Evolutionary conservation across 2,888 invertebrate species (phyloP).

Genomic region (Chamaedrilus cognettii): DNA sequence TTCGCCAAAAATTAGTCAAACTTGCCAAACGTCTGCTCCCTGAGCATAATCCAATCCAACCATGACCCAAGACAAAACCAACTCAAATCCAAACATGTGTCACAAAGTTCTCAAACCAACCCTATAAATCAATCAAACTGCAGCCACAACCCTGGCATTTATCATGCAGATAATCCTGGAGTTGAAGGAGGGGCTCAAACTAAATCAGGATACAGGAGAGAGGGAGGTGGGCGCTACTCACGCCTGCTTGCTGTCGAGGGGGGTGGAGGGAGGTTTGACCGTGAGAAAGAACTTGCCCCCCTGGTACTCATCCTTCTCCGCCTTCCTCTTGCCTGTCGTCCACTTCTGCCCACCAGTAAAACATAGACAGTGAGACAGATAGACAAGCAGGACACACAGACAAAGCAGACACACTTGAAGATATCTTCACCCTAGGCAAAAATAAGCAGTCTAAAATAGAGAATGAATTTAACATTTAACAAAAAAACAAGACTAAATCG

Average conservation of each 20-base stretch:
- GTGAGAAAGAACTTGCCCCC: conserved; percentile 81
- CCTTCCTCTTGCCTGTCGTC: conserved; percentile 94
- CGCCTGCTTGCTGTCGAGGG: conserved; percentile 32
- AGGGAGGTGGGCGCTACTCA: conserved; percentile 27
- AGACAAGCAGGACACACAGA: background rate
- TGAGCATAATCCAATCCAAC: too few relatives aligned
- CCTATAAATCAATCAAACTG: background rate
- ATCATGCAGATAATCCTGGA: too few relatives aligned
- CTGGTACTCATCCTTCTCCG: conserved; percentile 82
- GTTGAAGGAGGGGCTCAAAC: too few relatives aligned
- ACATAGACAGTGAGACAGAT: background rate
- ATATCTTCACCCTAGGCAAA: too few relatives aligned
- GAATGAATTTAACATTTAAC: background rate
- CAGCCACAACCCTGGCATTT: background rate
- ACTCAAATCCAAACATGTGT: too few relatives aligned
- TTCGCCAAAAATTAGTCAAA: too few relatives aligned
- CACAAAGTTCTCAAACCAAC: too few relatives aligned
- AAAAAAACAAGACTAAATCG: background rate
- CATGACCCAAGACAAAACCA: too few relatives aligned
- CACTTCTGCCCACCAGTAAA: conserved; percentile 68
- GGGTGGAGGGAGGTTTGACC: conserved; percentile 64
- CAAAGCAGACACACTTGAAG: too few relatives aligned
- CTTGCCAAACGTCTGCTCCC: too few relatives aligned
- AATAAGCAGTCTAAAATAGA: too few relatives aligned
- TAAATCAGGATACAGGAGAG: too few relatives aligned